Conservation (phyloP, 30 jellyfish, hydroid and myxozoan species). For the Rhopilema esculentum region DNA sequence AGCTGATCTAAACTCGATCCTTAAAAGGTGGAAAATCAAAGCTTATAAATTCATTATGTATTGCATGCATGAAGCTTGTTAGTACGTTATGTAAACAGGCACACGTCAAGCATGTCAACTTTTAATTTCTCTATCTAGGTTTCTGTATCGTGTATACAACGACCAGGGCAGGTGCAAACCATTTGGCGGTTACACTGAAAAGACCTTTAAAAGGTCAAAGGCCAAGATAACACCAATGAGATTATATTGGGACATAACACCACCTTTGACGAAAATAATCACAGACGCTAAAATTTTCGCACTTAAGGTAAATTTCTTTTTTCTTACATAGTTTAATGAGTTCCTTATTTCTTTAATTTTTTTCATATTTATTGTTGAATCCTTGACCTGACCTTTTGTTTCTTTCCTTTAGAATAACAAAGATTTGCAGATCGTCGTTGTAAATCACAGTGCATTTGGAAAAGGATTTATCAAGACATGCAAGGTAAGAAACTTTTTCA, state of each 20-base stretch:
- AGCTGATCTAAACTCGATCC: too few species aligned
- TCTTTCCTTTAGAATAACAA: constrained; percentile 72
- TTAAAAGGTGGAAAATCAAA: too few species aligned
- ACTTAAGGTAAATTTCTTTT: constrained; percentile 57
- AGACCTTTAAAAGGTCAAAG: constrained; percentile 75
- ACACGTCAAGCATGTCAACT: not conserved
- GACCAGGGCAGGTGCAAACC: constrained; percentile 95
- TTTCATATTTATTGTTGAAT: too few species aligned
- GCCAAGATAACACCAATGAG: constrained; percentile 92
- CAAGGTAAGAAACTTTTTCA: constrained; percentile 50
- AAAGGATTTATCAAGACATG: constrained; percentile 91
- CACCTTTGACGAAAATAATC: constrained; percentile 74
- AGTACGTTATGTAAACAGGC: not conserved
- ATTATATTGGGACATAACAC: constrained; percentile 91
- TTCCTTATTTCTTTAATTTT: not conserved
- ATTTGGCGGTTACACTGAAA: constrained; percentile 76
- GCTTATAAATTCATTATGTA: too few species aligned
- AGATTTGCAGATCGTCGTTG: constrained; percentile 73
- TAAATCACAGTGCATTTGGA: constrained; percentile 83
- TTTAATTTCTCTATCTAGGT: constrained; percentile 23
- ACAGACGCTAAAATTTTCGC: constrained; percentile 80
- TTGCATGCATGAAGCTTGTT: too few species aligned
- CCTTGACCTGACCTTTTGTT: not conserved
- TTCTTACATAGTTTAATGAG: not conserved
- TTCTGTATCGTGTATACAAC: constrained; percentile 87